Base-by-base conservation (phyloP, 2,797 vertebrate species). In the Mormyrus proboscirostris region DNA sequence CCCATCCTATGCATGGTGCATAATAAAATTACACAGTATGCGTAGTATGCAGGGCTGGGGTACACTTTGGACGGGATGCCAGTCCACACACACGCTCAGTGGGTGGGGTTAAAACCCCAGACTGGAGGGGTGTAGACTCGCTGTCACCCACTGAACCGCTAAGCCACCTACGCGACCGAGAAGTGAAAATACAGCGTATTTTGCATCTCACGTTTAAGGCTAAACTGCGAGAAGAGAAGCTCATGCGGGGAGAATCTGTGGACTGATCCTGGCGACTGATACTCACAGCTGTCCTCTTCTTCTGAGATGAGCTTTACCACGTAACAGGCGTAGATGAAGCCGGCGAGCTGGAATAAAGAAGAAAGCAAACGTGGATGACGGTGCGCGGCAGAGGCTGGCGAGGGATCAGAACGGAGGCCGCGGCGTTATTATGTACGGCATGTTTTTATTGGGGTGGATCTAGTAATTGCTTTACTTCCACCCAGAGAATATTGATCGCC, bases 281-380 rank as follows among this genome's bases (percentile, higher is more conserved):
- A 99, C 99, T 99, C 96, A 99, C 99, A 99, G 96, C 98, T 99
- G 95, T 99, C 99, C 92, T 99, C 99, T 94, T 99, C 99, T 96
- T 99, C 98, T 92, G 98, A 98, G 95, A 99, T 99, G 93, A 99
- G 97, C 96, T 98, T 99, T 96, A 99, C 97, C 95, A 99, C 98
- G 90, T 99, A 99, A 95, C 98, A 99, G 95, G 99, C 98, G 91
- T 99, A 99, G 96, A 99, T 97, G 95, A 99, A 99, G 91, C 99
- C 99, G 95, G 95, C 96, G 95, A 99, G 95, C 99, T 99, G 95
- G 94, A 97, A 96, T 93, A 92, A 92, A 87, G 90, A 49, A 92
- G 22, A 90, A 57, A 57, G 88, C 25, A 89, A 85, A 85, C 2
- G n/a, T 10, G 83, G 83, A 4, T 29, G 22, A 41, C 10, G 25